These are phyloP conservation scores for Aleiodes alternator DNA, from an alignment of 2,888 invertebrate genomes.

Conservation along the genomic window DNA sequence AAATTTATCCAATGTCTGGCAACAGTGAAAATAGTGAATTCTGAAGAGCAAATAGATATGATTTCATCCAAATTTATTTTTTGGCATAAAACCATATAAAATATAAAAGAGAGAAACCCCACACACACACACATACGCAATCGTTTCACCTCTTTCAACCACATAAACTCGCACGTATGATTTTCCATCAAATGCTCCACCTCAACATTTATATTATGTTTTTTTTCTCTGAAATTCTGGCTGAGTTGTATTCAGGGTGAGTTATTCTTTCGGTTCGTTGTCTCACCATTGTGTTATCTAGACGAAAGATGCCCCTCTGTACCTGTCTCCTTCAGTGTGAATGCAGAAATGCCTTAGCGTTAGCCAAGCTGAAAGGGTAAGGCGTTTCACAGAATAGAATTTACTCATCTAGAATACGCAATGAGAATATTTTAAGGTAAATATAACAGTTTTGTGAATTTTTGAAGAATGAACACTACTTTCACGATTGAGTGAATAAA, in stretches of 20 bases:
- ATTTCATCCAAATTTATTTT: background rate
- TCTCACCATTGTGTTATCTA: slow-evolving; percentile 70
- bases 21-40: too few species aligned
- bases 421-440: slow-evolving; percentile 45
- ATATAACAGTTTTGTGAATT: background rate
- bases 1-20: too few species aligned
- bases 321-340: slow-evolving; percentile 55
- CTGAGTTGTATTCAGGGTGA: slow-evolving; percentile 68
- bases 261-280: slow-evolving; percentile 72
- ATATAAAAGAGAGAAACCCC: background rate
- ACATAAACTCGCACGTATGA: slow-evolving; percentile 42
- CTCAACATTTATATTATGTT: slow-evolving; percentile 44
- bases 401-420: slow-evolving; percentile 60
- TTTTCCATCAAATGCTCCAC: slow-evolving; percentile 40
- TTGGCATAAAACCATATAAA: background rate
- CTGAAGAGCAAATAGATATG: background rate
- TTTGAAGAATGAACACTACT: slow-evolving; percentile 1
- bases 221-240: slow-evolving; percentile 60
- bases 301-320: slow-evolving; percentile 60
- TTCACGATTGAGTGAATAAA: background rate
- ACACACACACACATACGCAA: background rate
- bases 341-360: slow-evolving; percentile 62
- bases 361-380: slow-evolving; percentile 54
- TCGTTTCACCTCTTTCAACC: background rate
- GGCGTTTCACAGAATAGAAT: slow-evolving; percentile 59